Percentiles rank a stretch among this genome's conserved stretches.
Conservation (phyloP, 2,113 vertebrate genomes). For the Sturnus vulgaris region DNA sequence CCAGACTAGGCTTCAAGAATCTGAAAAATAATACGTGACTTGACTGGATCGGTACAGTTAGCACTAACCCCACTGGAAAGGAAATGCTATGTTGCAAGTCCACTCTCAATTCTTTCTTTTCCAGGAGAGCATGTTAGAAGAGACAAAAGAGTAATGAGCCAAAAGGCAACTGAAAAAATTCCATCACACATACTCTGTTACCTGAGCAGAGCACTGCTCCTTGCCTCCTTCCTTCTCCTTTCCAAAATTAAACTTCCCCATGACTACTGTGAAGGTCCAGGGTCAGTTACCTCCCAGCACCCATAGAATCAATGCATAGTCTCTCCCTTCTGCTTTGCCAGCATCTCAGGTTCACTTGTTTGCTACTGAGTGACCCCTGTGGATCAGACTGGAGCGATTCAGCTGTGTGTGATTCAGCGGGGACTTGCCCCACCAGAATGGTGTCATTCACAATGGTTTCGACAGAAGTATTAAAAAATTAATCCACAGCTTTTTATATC, state of each 20-base stretch:
- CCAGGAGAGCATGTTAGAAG: neutral
- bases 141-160: neutral
- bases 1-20: neutral
- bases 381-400: neutral
- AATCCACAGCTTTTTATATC: neutral
- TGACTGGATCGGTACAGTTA: neutral
- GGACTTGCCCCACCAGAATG: neutral
- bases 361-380: neutral
- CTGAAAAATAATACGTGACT: neutral
- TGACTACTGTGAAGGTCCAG: neutral
- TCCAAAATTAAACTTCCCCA: neutral
- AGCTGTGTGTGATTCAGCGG: accelerated
- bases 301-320: neutral
- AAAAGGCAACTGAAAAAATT: neutral
- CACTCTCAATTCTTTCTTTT: neutral
- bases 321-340: neutral
- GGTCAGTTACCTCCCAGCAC: neutral
- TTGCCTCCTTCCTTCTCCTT: neutral
- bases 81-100: neutral
- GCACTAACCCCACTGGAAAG: neutral
- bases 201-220: neutral
- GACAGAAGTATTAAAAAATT: neutral
- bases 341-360: neutral
- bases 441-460: neutral
- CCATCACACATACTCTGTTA: accelerated